Evolutionary conservation across 2,797 vertebrate species (phyloP).

Genomic region (Melanitta fusca): DNA sequence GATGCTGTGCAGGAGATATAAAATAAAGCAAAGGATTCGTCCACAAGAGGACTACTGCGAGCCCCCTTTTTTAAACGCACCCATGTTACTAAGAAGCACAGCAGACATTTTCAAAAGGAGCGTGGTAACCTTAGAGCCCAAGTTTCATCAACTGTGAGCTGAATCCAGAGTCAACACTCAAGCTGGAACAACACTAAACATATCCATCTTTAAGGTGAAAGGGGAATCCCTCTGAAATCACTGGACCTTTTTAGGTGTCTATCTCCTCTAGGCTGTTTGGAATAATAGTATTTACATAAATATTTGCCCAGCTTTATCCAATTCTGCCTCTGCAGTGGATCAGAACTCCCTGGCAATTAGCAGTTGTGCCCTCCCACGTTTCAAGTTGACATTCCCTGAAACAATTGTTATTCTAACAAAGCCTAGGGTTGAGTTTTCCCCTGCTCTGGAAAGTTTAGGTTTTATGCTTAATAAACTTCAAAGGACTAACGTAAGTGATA

Average conservation of each 20-base stretch:
- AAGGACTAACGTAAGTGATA: constrained; percentile 42
- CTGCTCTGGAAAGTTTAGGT: constrained; percentile 33
- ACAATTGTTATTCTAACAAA: constrained; percentile 37
- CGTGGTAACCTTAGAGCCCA: background rate
- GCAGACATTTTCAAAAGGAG: constrained; percentile 7
- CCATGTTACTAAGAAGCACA: background rate
- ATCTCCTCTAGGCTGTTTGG: background rate
- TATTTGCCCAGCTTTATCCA: constrained; percentile 21
- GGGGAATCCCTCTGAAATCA: background rate
- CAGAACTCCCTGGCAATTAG: constrained; percentile 20
- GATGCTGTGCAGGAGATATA: background rate
- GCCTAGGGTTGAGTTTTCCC: constrained; percentile 5
- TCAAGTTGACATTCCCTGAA: constrained; percentile 23
- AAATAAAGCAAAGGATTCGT: constrained; percentile 9
- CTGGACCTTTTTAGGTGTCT: background rate
- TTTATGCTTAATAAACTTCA: constrained; percentile 59
- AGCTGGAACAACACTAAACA: background rate
- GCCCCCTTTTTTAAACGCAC: background rate
- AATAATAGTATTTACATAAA: background rate
- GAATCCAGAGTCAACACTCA: background rate
- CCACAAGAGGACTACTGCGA: constrained; percentile 3
- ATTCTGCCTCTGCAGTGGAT: constrained; percentile 24
- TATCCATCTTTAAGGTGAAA: background rate
- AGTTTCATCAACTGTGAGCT: background rate
- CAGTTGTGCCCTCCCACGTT: background rate